phyloP scores from a whole-genome alignment of 2,797 vertebrate species.

The Scleropages formosus region DNA sequence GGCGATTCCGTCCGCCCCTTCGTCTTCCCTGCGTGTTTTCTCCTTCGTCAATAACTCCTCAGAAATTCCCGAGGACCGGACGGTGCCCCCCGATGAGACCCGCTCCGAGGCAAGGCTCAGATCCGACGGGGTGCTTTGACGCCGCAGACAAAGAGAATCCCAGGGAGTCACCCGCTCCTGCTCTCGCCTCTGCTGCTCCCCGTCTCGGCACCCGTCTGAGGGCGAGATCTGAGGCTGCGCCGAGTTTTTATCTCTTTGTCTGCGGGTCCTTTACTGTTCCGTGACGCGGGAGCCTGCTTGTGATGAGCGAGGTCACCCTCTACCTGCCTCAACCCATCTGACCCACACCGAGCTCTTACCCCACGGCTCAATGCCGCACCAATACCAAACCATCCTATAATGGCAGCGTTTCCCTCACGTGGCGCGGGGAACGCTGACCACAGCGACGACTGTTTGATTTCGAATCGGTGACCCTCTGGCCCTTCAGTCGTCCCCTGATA shows the following conservation, averaged over 20 bases:
- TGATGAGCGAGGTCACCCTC: background rate
- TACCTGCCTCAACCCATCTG: conserved; percentile 18
- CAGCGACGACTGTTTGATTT: conserved; percentile 37
- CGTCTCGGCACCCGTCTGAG: conserved; percentile 52
- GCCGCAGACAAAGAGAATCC: conserved; percentile 47
- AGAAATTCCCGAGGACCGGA: no score
- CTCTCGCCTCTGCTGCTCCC: conserved; percentile 25
- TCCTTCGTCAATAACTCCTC: no score
- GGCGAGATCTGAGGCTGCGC: conserved; percentile 50
- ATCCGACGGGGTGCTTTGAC: conserved; percentile 40
- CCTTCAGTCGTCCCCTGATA: background rate
- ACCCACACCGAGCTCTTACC: background rate
- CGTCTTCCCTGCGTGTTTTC: no score
- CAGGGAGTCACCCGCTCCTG: conserved; percentile 39
- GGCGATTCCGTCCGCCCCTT: no score
- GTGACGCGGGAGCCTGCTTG: no score
- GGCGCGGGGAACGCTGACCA: background rate
- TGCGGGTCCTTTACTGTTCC: conserved; percentile 28
- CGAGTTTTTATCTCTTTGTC: conserved; percentile 59
- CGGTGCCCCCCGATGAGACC: no score
- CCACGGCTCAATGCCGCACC: background rate
- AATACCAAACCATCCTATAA: background rate
- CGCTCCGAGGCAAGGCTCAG: background rate
- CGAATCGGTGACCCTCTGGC: background rate
- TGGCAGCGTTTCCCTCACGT: conserved; percentile 1